These are phyloP conservation scores for Pachycephus smyrnensis DNA, from an alignment of 2,888 invertebrate species.

Conservation along the genomic window DNA sequence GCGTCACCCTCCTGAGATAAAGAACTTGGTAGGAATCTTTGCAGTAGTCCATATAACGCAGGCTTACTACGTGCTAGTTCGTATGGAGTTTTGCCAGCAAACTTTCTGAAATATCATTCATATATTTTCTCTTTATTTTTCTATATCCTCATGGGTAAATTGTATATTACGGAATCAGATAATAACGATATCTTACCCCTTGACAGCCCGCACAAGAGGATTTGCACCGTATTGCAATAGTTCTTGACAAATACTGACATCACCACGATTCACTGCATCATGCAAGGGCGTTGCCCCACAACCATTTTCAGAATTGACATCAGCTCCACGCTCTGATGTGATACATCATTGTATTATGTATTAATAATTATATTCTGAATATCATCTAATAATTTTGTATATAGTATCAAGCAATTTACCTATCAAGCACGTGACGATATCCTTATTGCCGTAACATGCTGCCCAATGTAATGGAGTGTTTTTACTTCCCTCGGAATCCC, in stretches of 20 bases:
- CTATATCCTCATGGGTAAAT: not conserved
- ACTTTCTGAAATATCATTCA: slow-evolving; percentile 47
- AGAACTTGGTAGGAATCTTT: slow-evolving; percentile 51
- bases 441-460: slow-evolving; percentile 72
- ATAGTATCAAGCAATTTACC: slow-evolving; percentile 57
- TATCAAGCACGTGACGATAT: slow-evolving; percentile 70
- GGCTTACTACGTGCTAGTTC: slow-evolving; percentile 55
- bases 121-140: not conserved
- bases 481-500: slow-evolving; percentile 71
- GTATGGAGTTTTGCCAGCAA: slow-evolving; percentile 61
- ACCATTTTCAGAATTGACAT: slow-evolving; percentile 71
- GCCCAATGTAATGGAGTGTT: slow-evolving; percentile 77
- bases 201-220: slow-evolving; percentile 67
- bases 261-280: slow-evolving; percentile 72
- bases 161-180: not conserved
- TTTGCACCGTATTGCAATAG: slow-evolving; percentile 72
- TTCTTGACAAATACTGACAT: slow-evolving; percentile 69
- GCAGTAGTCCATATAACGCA: slow-evolving; percentile 50
- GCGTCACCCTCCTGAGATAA: slow-evolving; percentile 54
- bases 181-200: slow-evolving; percentile 62
- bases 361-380: slow-evolving; percentile 9
- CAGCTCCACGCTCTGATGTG: slow-evolving; percentile 70
- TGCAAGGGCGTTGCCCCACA: slow-evolving; percentile 74
- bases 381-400: not conserved
- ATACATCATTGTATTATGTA: not conserved